phyloP scores from a whole-genome alignment of 2,888 invertebrate genomes.

The Pelosia muscerda region DNA sequence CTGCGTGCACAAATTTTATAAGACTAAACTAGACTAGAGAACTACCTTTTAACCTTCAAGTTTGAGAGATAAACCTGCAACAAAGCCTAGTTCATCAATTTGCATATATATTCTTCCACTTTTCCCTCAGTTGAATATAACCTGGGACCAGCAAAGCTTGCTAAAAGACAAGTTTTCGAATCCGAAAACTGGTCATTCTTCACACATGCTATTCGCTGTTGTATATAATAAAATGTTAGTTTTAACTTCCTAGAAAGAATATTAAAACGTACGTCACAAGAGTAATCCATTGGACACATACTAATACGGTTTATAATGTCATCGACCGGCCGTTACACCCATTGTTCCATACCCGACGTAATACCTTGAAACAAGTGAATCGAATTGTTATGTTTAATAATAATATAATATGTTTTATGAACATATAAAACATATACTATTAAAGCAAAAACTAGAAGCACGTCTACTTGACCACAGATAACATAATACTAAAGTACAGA shows the following conservation, averaged over 20 bases:
- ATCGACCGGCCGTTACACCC: constrained; percentile 61
- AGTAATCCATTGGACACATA: constrained; percentile 52
- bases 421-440: background rate
- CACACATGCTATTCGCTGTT: background rate
- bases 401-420: constrained; percentile 10
- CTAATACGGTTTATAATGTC: constrained; percentile 64
- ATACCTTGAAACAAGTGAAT: constrained; percentile 34
- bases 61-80: no score
- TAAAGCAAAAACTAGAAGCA: no score
- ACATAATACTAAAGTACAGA: no score
- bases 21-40: no score
- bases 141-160: background rate
- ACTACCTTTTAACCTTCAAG: no score
- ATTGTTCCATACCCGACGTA: constrained; percentile 55
- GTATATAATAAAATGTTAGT: background rate
- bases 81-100: no score
- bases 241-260: background rate
- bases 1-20: no score
- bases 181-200: background rate
- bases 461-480: no score
- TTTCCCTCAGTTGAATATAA: no score
- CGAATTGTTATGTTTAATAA: constrained; percentile 26
- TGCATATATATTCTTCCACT: no score
- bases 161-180: background rate
- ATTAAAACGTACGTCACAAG: constrained; percentile 4